Evolutionary conservation across 30 jellyfish, hydroid and myxozoan species (phyloP).

Genomic region (Nemopilema nomurai): DNA sequence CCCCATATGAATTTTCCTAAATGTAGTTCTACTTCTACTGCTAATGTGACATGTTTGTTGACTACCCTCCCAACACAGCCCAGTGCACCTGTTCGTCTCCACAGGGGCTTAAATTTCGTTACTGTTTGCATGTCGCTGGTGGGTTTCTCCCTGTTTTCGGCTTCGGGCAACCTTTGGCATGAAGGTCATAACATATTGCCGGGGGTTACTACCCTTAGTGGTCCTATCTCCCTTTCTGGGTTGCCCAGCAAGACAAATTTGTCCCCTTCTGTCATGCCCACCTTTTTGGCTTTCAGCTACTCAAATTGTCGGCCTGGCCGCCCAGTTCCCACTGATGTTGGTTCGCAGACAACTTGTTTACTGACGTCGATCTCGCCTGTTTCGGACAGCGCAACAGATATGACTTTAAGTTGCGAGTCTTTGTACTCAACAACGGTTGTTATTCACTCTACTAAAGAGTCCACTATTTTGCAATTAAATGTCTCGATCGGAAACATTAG

Average conservation of each 20-base stretch:
- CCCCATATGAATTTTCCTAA: neutral
- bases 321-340: neutral
- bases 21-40: neutral
- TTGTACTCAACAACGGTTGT: neutral
- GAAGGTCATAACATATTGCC: neutral
- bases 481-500: neutral
- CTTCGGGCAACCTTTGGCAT: neutral
- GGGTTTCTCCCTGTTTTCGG: neutral
- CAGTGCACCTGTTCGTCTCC: neutral
- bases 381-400: neutral
- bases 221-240: neutral
- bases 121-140: neutral
- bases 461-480: neutral
- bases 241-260: neutral
- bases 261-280: neutral
- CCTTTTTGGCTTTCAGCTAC: neutral
- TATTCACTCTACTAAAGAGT: neutral
- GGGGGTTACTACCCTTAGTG: neutral
- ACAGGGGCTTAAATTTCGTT: neutral
- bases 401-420: neutral
- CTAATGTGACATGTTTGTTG: neutral
- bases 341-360: neutral
- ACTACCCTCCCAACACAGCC: neutral
- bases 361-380: neutral
- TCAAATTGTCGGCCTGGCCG: neutral